Evolutionary conservation across 2,888 invertebrate genomes (phyloP).

Genomic region (Antitype chi): DNA sequence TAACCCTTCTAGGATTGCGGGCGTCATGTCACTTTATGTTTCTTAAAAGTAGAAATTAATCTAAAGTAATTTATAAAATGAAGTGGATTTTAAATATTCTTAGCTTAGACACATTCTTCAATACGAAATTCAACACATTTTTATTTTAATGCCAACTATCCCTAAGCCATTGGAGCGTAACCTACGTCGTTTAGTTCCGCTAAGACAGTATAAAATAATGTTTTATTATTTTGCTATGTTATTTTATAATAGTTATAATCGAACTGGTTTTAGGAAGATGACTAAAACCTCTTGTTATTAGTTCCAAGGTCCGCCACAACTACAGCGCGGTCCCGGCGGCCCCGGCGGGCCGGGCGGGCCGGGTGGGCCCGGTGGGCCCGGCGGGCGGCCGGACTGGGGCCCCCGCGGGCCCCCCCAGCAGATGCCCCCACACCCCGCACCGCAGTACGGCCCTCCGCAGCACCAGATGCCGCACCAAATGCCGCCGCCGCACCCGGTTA

Average conservation of each 20-base stretch:
- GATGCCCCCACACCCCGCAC: constrained; percentile 84
- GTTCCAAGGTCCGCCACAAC: constrained; percentile 86
- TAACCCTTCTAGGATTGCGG: neutral
- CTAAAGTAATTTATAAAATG: neutral
- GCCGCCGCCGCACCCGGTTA: constrained; percentile 86
- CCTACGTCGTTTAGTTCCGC: neutral
- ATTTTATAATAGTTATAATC: neutral
- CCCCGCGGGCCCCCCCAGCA: constrained; percentile 83
- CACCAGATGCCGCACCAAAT: constrained; percentile 87
- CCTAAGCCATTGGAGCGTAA: neutral
- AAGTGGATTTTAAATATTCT: neutral
- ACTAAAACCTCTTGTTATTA: constrained; percentile 50
- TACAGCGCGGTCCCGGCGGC: constrained; percentile 79
- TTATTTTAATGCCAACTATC: neutral
- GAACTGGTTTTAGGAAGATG: neutral
- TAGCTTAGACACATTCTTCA: neutral
- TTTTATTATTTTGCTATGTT: neutral
- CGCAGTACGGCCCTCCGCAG: constrained; percentile 87
- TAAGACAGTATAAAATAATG: neutral
- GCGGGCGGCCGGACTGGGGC: constrained; percentile 85
- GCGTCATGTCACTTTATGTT: neutral
- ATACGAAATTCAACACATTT: neutral
- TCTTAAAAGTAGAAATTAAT: neutral
- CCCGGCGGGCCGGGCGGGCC: constrained; percentile 73
- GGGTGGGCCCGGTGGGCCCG: constrained; percentile 77